phyloP scores from a whole-genome alignment of 1,140 invertebrate genomes.

The Platorchestia sp. region DNA sequence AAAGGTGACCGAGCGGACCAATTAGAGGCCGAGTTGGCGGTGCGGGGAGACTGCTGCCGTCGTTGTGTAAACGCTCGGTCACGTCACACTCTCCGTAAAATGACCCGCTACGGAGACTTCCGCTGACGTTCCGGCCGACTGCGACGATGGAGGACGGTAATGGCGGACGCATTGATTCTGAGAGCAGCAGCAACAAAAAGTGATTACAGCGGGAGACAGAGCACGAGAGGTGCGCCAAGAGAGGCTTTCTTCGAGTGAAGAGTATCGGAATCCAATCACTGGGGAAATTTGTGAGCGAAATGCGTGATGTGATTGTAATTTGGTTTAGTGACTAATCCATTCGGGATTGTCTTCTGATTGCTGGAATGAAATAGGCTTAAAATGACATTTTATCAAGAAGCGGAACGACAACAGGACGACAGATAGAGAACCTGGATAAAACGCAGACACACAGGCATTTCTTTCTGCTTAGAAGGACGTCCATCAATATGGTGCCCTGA shows the following conservation, averaged over 20 bases:
- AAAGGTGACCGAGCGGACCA: background rate
- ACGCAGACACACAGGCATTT: no score
- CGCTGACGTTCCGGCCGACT: background rate
- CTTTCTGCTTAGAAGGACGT: no score
- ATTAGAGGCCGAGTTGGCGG: background rate
- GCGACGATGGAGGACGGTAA: background rate
- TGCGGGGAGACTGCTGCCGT: background rate
- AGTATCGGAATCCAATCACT: background rate
- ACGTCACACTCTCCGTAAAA: conserved; percentile 26
- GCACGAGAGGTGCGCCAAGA: background rate
- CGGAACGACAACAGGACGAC: no score
- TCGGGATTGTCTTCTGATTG: background rate
- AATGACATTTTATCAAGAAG: background rate
- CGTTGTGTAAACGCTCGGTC: background rate
- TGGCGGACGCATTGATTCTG: background rate
- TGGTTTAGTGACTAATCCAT: background rate
- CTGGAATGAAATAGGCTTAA: background rate
- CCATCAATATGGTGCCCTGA: no score
- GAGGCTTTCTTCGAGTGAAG: background rate
- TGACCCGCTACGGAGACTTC: background rate
- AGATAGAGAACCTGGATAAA: no score
- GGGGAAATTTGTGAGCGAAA: background rate
- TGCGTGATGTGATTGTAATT: background rate
- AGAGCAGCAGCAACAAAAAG: background rate
- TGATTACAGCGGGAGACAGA: background rate